A percentile compares a stretch with the other conserved stretches of the same genome.
phyloP scores from a whole-genome alignment of 2,888 invertebrate species.

The Heteropelma amictum region DNA sequence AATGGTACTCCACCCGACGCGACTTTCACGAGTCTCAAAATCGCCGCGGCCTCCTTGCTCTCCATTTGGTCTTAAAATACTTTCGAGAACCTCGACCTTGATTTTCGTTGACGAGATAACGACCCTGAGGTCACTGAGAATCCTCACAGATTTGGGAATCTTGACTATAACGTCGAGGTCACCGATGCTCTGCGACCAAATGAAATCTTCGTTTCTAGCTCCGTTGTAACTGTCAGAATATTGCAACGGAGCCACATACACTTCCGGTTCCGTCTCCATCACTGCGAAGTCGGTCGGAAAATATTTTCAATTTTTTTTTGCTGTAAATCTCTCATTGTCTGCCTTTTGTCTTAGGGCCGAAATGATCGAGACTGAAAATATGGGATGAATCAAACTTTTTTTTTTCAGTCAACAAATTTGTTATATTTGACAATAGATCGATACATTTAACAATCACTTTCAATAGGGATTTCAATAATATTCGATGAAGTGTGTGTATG shows the following conservation, averaged over 20 bases:
- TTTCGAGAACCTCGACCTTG: slow-evolving; percentile 66
- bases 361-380: neutral
- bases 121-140: slow-evolving; percentile 85
- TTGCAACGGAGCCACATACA: slow-evolving; percentile 73
- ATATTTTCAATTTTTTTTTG: slow-evolving; percentile 61
- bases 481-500: slow-evolving; percentile 27
- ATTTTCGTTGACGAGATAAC: slow-evolving; percentile 80
- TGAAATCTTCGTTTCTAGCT: slow-evolving; percentile 86
- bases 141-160: slow-evolving; percentile 81
- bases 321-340: slow-evolving; percentile 63
- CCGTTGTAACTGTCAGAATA: slow-evolving; percentile 87
- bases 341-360: neutral
- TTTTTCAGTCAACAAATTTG: slow-evolving; percentile 61
- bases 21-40: slow-evolving; percentile 52
- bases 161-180: slow-evolving; percentile 86
- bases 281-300: neutral
- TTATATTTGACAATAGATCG: slow-evolving; percentile 64
- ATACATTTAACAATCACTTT: slow-evolving; percentile 64
- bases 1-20: slow-evolving; percentile 78
- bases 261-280: slow-evolving; percentile 42
- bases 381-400: neutral
- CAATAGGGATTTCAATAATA: slow-evolving; percentile 51
- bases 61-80: slow-evolving; percentile 37
- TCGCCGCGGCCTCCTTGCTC: neutral
- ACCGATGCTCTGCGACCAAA: slow-evolving; percentile 91